These are phyloP conservation scores for Octodon degus DNA, from an alignment of 2,113 vertebrate species.

Conservation along the genomic window DNA sequence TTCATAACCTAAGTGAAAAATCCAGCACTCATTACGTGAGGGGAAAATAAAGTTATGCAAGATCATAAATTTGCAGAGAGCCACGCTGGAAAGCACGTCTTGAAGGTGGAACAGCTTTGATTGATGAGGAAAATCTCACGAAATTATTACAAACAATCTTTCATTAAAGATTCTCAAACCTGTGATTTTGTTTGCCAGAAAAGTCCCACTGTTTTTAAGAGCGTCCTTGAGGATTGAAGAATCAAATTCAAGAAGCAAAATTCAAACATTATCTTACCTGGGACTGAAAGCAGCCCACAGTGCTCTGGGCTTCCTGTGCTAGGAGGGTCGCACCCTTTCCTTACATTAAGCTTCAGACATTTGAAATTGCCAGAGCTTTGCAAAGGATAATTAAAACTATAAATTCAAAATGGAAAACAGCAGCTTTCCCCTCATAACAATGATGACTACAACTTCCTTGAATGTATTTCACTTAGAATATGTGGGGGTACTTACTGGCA, in stretches of 20 bases:
- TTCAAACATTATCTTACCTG: background rate
- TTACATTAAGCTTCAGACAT: background rate
- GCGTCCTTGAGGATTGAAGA: background rate
- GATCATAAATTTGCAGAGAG: constrained; percentile 81
- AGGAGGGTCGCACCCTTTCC: background rate
- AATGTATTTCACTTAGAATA: background rate
- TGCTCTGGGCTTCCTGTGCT: background rate
- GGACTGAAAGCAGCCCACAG: background rate
- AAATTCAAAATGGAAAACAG: background rate
- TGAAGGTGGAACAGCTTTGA: constrained; percentile 81
- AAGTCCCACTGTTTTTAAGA: constrained; percentile 30
- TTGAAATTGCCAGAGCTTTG: background rate
- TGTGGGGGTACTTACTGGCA: background rate
- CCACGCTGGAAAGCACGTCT: constrained; percentile 82
- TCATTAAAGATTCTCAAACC: constrained; percentile 68
- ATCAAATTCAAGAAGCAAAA: background rate
- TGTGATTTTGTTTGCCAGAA: constrained; percentile 64
- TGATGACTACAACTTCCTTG: background rate
- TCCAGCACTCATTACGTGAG: constrained; percentile 74
- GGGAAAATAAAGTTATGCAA: constrained; percentile 77
- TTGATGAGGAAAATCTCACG: constrained; percentile 81
- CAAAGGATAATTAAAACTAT: background rate
- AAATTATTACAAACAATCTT: constrained; percentile 74
- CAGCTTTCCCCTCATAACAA: background rate
- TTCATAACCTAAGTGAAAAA: constrained; percentile 83